Base-by-base conservation (phyloP, 2,888 invertebrate genomes). In the Harpalus rufipes region DNA sequence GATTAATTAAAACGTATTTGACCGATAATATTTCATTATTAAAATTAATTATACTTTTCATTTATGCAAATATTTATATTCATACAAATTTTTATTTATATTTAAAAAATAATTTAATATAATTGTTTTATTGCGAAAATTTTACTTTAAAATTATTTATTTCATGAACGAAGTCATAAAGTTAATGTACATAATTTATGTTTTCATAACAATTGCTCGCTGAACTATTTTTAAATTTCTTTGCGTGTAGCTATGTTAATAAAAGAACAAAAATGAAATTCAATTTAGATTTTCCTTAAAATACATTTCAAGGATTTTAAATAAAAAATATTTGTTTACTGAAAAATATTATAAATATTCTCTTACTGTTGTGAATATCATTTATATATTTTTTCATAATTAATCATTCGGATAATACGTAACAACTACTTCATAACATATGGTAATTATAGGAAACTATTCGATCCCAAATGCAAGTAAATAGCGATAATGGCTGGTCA, bases 221-320 rank as follows among this genome's bases (percentile, higher is more conserved):
- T 21, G 18, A 21, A 63, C 63, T 61, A 63, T 25, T 63, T 63
- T 63, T 63, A 63, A 12, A 63, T 21, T 25, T 21, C 63, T 63
- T 25, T 25, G 63, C 25, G 25, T 63, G 25, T 63, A 21, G 21
- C 21, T 12, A 21, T 21, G 10, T 18, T 25, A 63, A 12, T 63
- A 63, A 63, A 63, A 63, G 25, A 63, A 63, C 63, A 25, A 63
- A 18, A 63, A 63, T 59, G 18, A 18, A 63, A 21, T 63, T 63
- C 63, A 63, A 21, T 61, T 63, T 25, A 21, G 63, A 10, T 21
- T 63, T 63, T 63, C 63, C 63, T 63, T 25, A 25, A 25, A 63
- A 63, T 63, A 63, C 18, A 63, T 63, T 61, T 61, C 59, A 61
- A 21, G 25, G 8, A 61, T 14, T 61, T 61, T 63, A 51, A 51